Conservation (phyloP, 1,140 invertebrate species). For the Plectrocnemia conspersa region DNA sequence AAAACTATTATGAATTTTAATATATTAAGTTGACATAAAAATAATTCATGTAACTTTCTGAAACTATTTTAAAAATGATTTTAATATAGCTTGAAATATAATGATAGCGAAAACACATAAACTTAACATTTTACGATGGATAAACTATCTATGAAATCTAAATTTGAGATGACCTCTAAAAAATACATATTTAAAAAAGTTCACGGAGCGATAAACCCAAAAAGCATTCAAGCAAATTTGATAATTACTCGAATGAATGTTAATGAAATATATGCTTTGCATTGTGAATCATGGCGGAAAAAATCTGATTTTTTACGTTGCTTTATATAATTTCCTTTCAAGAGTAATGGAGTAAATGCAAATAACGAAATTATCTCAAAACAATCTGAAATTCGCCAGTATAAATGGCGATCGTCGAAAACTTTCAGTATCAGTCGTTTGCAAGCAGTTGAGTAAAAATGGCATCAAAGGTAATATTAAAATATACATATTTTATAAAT, state of each 20-base stretch:
- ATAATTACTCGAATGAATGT: too few relatives aligned
- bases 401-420: neutral
- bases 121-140: too few relatives aligned
- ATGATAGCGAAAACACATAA: too few relatives aligned
- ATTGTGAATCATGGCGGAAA: neutral
- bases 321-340: constrained; percentile 1
- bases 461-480: constrained; percentile 13
- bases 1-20: neutral
- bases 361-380: constrained; percentile 7
- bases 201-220: too few relatives aligned
- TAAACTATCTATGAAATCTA: too few relatives aligned
- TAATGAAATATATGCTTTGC: neutral
- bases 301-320: neutral
- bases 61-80: too few relatives aligned
- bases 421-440: constrained; percentile 11
- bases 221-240: too few relatives aligned
- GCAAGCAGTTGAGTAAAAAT: constrained; percentile 5
- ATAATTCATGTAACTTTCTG: neutral
- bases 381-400: neutral
- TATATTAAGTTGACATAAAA: neutral
- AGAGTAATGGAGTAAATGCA: constrained; percentile 13
- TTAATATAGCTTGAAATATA: too few relatives aligned
- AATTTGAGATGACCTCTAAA: too few relatives aligned
- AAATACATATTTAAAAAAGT: too few relatives aligned
- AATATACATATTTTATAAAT: neutral